Conservation (phyloP, 30 jellyfish, hydroid and myxozoan genomes). For the Catostylus mosaicus region DNA sequence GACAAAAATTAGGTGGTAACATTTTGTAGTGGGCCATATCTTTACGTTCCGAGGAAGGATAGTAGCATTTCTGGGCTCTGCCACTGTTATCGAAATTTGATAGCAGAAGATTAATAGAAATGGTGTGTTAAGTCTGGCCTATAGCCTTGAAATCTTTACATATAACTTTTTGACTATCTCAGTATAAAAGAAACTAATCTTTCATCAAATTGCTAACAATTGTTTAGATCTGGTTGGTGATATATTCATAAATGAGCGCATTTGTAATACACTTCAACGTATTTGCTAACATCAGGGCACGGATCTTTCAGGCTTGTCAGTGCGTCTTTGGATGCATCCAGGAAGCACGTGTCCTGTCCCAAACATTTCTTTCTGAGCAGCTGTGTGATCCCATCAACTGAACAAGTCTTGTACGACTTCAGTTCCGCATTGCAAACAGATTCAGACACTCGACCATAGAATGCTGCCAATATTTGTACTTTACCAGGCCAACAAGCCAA, state of each 20-base stretch:
- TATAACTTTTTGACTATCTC: no score
- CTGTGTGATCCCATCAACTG: conserved; percentile 37
- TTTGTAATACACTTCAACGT: conserved; percentile 22
- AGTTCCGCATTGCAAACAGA: conserved; percentile 16
- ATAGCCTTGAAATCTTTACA: no score
- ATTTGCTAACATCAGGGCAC: conserved; percentile 44
- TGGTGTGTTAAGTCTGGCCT: no score
- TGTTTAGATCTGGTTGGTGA: no score
- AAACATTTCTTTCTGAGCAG: conserved; percentile 10
- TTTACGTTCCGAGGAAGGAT: no score
- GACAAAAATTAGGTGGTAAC: no score
- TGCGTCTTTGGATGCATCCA: conserved; percentile 26
- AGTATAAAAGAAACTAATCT: no score
- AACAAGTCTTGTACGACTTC: conserved; percentile 21
- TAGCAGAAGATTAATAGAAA: no score
- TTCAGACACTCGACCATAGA: conserved; percentile 46
- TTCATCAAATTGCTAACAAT: no score
- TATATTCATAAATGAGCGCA: no score
- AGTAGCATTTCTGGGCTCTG: background rate
- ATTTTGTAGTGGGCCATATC: no score
- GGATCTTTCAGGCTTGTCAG: conserved; percentile 24
- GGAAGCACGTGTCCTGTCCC: conserved; percentile 34
- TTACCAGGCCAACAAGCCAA: conserved; percentile 56
- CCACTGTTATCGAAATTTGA: no score
- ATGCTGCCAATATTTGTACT: conserved; percentile 37